These are phyloP conservation scores for Aromia moschata DNA, from an alignment of 2,888 invertebrate genomes.

Conservation along the genomic window DNA sequence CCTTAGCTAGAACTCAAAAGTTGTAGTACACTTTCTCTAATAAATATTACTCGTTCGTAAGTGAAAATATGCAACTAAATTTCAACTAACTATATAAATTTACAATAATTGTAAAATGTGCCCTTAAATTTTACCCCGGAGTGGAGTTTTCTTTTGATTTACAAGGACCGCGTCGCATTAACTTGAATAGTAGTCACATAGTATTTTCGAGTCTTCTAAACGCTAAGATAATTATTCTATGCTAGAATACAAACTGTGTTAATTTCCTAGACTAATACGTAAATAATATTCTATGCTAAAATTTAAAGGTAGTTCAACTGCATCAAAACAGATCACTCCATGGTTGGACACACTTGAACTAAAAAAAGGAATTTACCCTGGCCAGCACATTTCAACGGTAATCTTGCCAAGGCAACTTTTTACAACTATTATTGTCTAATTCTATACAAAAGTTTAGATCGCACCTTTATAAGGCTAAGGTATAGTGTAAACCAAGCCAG, in stretches of 20 bases:
- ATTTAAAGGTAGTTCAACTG: conserved; percentile 17
- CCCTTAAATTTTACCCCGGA: conserved; percentile 30
- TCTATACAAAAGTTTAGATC: conserved; percentile 58
- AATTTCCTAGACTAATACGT: conserved; percentile 34
- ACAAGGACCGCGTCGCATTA: conserved; percentile 30
- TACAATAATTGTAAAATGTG: conserved; percentile 33
- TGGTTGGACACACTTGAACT: conserved; percentile 15
- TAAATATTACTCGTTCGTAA: conserved; percentile 19
- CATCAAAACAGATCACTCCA: not conserved
- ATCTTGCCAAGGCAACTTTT: conserved; percentile 21
- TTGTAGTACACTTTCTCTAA: conserved; percentile 21
- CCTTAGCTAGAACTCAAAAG: conserved; percentile 7
- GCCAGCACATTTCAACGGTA: conserved; percentile 3
- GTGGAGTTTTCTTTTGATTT: conserved; percentile 28
- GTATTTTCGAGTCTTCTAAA: conserved; percentile 22
- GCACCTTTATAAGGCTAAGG: conserved; percentile 60
- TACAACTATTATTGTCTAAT: conserved; percentile 36
- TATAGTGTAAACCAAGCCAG: conserved; percentile 60
- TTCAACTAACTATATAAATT: conserved; percentile 35
- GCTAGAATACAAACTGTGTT: conserved; percentile 37
- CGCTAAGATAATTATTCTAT: conserved; percentile 21
- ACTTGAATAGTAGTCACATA: conserved; percentile 24
- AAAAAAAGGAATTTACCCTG: conserved; percentile 12
- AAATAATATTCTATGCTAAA: conserved; percentile 17
- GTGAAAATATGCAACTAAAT: conserved; percentile 34